Conservation (phyloP, 1,140 invertebrate genomes). For the Aleiodes sp. region DNA sequence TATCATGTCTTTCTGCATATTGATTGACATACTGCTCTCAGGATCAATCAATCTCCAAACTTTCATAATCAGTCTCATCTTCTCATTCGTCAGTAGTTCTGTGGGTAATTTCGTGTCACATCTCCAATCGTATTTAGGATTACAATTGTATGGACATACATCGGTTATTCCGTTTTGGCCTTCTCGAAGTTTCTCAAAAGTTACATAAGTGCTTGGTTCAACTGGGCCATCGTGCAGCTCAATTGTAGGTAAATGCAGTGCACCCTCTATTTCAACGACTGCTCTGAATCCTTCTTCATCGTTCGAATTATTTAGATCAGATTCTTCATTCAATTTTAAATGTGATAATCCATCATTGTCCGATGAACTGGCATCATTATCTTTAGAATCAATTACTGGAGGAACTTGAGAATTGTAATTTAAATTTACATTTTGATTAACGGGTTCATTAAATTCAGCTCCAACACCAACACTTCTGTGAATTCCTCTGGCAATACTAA, state of each 20-base stretch:
- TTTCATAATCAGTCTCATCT: constrained; percentile 71
- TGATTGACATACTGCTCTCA: constrained; percentile 58
- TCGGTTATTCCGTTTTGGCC: constrained; percentile 63
- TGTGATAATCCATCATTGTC: neutral
- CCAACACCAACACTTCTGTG: constrained; percentile 61
- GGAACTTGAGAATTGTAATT: constrained; percentile 23
- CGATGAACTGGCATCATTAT: neutral
- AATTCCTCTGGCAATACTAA: constrained; percentile 52
- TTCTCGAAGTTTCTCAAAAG: constrained; percentile 66
- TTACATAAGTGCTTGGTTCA: constrained; percentile 70
- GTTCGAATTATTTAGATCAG: neutral
- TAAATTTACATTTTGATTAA: constrained; percentile 33
- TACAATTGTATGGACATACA: constrained; percentile 64
- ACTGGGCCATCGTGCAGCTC: constrained; percentile 56
- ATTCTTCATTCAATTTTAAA: neutral
- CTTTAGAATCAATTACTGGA: neutral
- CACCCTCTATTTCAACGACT: constrained; percentile 68
- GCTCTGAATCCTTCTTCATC: constrained; percentile 53
- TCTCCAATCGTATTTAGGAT: constrained; percentile 69
- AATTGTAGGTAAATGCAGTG: constrained; percentile 68
- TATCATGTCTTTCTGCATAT: constrained; percentile 59
- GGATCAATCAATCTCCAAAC: constrained; percentile 69
- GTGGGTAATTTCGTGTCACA: constrained; percentile 65
- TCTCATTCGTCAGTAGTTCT: constrained; percentile 68
- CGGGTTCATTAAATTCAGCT: constrained; percentile 54